Percentiles rank a stretch among this genome's conserved stretches.
Conservation (phyloP, 2,797 vertebrate species). For the Thalassophryne amazonica region DNA sequence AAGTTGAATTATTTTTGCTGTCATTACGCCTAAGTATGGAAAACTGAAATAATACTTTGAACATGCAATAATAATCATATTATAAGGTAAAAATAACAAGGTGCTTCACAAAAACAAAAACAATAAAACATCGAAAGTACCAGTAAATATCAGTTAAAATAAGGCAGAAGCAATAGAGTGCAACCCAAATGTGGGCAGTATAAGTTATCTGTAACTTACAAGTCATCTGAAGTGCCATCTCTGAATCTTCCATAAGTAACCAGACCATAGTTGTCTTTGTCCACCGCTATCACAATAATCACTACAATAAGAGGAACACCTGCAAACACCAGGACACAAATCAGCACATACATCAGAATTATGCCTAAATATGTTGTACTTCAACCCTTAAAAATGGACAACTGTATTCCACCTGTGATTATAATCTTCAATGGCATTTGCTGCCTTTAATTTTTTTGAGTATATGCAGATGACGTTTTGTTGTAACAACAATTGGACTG, state of each 20-base stretch:
- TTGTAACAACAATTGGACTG: too few relatives aligned
- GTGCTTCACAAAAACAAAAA: not conserved
- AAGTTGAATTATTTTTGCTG: too few relatives aligned
- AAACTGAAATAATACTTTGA: too few relatives aligned
- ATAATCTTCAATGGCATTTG: too few relatives aligned
- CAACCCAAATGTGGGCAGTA: not conserved
- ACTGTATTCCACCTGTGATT: too few relatives aligned
- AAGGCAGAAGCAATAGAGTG: not conserved
- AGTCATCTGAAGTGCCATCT: conserved; percentile 80
- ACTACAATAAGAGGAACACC: conserved; percentile 88
- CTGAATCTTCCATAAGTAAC: conserved; percentile 78
- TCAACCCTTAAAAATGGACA: not conserved
- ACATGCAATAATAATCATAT: too few relatives aligned
- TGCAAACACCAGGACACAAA: conserved; percentile 43
- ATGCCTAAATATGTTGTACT: too few relatives aligned
- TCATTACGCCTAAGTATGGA: too few relatives aligned
- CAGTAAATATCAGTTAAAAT: not conserved
- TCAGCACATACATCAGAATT: not conserved
- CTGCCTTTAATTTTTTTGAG: too few relatives aligned
- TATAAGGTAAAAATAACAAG: too few relatives aligned
- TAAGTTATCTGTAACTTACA: conserved; percentile 79
- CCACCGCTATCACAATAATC: conserved; percentile 81
- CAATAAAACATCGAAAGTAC: too few relatives aligned
- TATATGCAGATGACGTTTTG: too few relatives aligned
- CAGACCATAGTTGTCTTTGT: conserved; percentile 86